Conservation (phyloP, 2,797 vertebrate species). For the Pteropus rufus region DNA sequence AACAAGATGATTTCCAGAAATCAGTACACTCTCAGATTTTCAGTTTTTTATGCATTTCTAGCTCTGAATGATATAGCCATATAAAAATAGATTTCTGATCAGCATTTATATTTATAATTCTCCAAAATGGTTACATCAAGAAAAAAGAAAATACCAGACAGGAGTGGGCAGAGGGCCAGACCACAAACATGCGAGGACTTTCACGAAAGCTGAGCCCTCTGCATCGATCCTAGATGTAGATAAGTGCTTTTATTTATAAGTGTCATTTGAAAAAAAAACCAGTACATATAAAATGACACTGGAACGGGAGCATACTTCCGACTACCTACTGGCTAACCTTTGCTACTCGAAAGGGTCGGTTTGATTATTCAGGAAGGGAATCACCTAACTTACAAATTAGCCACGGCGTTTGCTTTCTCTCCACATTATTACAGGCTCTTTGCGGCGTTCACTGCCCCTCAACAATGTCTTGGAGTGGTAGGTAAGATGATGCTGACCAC, state of each 20-base stretch:
- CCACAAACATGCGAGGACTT: neutral
- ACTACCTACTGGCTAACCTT: neutral
- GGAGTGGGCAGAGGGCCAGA: neutral
- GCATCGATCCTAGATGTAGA: neutral
- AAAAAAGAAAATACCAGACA: neutral
- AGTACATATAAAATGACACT: conserved; percentile 34
- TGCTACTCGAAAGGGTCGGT: conserved; percentile 16
- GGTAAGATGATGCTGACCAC: neutral
- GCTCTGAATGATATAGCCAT: neutral
- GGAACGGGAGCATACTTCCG: neutral
- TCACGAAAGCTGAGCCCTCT: neutral
- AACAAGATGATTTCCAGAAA: neutral
- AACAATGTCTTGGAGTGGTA: neutral
- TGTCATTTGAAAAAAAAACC: neutral
- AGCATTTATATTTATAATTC: neutral
- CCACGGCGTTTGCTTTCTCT: neutral
- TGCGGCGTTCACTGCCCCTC: neutral
- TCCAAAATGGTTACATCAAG: neutral
- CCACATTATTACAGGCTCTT: neutral
- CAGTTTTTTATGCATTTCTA: conserved; percentile 19
- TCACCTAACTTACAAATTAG: neutral
- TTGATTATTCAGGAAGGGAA: neutral
- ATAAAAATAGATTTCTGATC: conserved; percentile 16
- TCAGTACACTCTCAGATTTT: conserved; percentile 3
- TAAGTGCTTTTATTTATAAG: neutral